Percentiles rank a stretch among this genome's conserved stretches.
Evolutionary conservation across 2,888 invertebrate species (phyloP).

Genomic region (Andrena haemorrhoa): DNA sequence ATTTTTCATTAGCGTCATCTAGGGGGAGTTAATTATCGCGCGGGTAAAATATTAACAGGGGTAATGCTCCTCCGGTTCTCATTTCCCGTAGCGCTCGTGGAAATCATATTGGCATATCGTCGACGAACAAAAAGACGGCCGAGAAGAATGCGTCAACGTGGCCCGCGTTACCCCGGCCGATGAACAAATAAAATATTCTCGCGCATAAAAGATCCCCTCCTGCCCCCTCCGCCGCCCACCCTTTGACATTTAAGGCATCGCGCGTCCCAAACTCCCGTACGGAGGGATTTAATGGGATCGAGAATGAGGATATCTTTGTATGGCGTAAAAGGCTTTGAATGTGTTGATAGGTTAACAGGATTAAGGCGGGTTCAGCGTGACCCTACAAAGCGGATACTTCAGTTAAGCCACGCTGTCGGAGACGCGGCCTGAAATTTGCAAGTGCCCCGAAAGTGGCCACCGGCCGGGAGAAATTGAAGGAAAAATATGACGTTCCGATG

Average conservation of each 20-base stretch:
- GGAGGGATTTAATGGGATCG: slow-evolving; percentile 71
- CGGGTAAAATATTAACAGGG: slow-evolving; percentile 9
- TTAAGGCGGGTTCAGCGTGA: slow-evolving; percentile 70
- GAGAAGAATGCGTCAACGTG: background rate
- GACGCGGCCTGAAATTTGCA: slow-evolving; percentile 59
- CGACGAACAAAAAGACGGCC: background rate
- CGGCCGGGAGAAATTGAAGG: slow-evolving; percentile 11
- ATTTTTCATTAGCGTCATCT: slow-evolving; percentile 49
- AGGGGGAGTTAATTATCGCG: slow-evolving; percentile 40
- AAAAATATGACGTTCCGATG: slow-evolving; percentile 22
- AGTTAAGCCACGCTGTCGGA: slow-evolving; percentile 60
- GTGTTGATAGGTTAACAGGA: slow-evolving; percentile 76
- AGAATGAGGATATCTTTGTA: slow-evolving; percentile 70
- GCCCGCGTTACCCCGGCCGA: background rate
- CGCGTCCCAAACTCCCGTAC: slow-evolving; percentile 52
- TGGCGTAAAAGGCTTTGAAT: slow-evolving; percentile 68
- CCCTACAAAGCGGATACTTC: slow-evolving; percentile 66
- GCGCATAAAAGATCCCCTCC: slow-evolving; percentile 31
- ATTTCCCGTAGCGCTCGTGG: background rate
- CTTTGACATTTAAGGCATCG: slow-evolving; percentile 56
- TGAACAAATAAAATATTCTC: slow-evolving; percentile 44
- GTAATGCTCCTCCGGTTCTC: background rate
- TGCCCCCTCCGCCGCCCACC: background rate
- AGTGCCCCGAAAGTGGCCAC: slow-evolving; percentile 29
- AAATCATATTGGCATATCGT: slow-evolving; percentile 2